Percentiles rank a stretch among this genome's conserved stretches.
phyloP scores from a whole-genome alignment of 2,888 invertebrate genomes.

The Acanthosepion pharaonis region DNA sequence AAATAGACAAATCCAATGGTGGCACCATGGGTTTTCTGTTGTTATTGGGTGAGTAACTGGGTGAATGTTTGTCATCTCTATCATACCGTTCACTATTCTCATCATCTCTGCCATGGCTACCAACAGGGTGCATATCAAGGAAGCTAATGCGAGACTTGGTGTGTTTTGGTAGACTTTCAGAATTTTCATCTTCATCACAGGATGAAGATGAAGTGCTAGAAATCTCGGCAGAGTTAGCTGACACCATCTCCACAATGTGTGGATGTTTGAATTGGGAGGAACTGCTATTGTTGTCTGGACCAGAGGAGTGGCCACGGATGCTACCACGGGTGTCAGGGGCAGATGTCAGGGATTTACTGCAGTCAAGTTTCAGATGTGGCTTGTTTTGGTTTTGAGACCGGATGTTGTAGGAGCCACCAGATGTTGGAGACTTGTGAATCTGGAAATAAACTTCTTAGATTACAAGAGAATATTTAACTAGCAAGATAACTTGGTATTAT shows the following conservation, averaged over 20 bases:
- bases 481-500: no score
- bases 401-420: background rate
- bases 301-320: background rate
- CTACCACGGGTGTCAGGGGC: background rate
- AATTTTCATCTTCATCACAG: constrained; percentile 50
- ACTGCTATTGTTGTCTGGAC: background rate
- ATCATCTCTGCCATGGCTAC: constrained; percentile 78
- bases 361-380: constrained; percentile 34
- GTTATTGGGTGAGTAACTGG: constrained; percentile 77
- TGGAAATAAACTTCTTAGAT: background rate
- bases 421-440: constrained; percentile 37
- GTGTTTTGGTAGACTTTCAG: constrained; percentile 55
- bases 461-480: no score
- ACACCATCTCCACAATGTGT: constrained; percentile 42
- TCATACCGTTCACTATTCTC: constrained; percentile 79
- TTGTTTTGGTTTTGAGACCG: constrained; percentile 42
- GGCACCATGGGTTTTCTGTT: constrained; percentile 72
- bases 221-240: constrained; percentile 40
- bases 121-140: constrained; percentile 64
- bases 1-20: constrained; percentile 78
- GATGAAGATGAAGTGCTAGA: constrained; percentile 47
- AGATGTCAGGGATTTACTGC: background rate
- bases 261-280: constrained; percentile 35
- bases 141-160: constrained; percentile 64
- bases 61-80: constrained; percentile 78